Base-by-base conservation (phyloP, 2,797 vertebrate genomes). In the Darevskia mixta region DNA sequence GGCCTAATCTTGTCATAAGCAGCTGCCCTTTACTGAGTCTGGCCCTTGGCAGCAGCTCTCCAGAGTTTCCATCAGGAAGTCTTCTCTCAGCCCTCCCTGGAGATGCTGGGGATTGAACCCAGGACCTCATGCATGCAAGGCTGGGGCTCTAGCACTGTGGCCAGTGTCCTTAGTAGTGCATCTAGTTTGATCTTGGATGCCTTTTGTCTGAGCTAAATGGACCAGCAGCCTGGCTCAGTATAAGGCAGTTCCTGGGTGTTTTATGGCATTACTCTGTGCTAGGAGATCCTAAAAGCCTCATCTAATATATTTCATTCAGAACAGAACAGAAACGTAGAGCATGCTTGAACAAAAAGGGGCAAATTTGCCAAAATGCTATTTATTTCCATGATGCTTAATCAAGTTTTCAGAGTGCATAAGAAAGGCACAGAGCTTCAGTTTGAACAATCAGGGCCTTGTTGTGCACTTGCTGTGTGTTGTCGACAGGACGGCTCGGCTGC, bases 361-460 rank as follows among this genome's bases (percentile, higher is more conserved):
- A 73, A 72, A 41, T 81, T 41, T 87, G 78, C 18, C 35, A 23
- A 64, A 66, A 61, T 73, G 66, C 10, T 23, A 38, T 67, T 82
- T 73, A 76, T 77, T 67, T 87, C 79, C 23, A 49, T 38, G 67
- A 23, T 67, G 9, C 13, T 77, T 67, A 87, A 67, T 64, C 45
- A 18, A 9, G n/a, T 20, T 87, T 75, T 76, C 58, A 49, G 6
- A 29, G 25, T 66, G 23, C 15, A 29, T 75, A 49, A 41, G 32
- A 78, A 83, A 49, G 75, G 29, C 61, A 66, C 10, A 67, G 25
- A 35, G 38, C 0, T 29, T 69, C 20, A 82, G 3, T 55, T 55
- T 55, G 49, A 85, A 89, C 88, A 89, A 89, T 89, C 10, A 23
- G 25, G 0, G n/a, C 69, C 71, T 89, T 89, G 88, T 89, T n/a